Base-by-base conservation (phyloP, 2,888 invertebrate species). In the Subacronicta megacephala region DNA sequence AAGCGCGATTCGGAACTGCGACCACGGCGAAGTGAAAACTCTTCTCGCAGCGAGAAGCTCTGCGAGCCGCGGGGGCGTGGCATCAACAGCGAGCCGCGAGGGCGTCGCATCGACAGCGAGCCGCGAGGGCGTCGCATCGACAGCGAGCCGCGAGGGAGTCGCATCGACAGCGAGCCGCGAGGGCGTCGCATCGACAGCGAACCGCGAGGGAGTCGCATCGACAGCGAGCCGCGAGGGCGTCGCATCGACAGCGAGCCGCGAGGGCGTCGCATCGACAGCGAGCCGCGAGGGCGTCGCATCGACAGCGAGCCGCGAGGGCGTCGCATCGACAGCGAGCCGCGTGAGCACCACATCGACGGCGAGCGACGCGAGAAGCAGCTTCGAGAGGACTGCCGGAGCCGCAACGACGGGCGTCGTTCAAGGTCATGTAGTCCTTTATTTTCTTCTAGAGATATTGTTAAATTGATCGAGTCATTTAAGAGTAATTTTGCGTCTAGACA, bases 331-430 rank as follows among this genome's bases (percentile, higher is more conserved):
- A 23, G 23, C 23, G 23, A 23, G 23, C 7, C 23, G 9, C 23
- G 23, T 7, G 23, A 7, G 23, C 23, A 7, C 7, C 23, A 7
- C 7, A 7, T 23, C 23, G 23, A 23, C 13, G 4, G 35, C 35
- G 13, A 35, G 35, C 35, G 3, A 35, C 35, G 35, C 35, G 23
- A 23, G 23, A 29, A 29, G 26, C 35, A 35, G 16, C 35, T 10
- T 17, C 37, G 17, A 17, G 17, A 35, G 35, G 35, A 12, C 17
- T 17, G 17, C 3, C 37, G 17, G 37, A 37, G 16, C 17, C 17
- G 37, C 37, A 4, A 37, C 16, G 37, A 37, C 16, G 35, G 35
- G 35, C 35, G 15, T 35, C 35, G 35, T 13, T 35, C 16, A 15
- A 35, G 15, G 35, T 35, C 35, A 35, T 16, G 35, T 35, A 35